A percentile compares a stretch with the other conserved stretches of the same genome.
Evolutionary conservation across 1,140 invertebrate species (phyloP).

Genomic region (Marisa cornuarietis): DNA sequence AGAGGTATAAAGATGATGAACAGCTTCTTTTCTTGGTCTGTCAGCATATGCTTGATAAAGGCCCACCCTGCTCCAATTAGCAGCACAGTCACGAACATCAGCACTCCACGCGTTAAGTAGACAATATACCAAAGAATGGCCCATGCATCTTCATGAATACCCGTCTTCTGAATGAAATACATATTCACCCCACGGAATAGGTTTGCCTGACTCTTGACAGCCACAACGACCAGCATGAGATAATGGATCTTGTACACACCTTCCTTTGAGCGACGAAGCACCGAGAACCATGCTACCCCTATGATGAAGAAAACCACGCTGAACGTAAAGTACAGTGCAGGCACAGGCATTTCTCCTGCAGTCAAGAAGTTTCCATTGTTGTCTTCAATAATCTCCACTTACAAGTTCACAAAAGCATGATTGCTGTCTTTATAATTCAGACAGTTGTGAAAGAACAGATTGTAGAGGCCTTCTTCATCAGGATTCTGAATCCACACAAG

Average conservation of each 20-base stretch:
- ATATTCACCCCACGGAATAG: constrained; percentile 97
- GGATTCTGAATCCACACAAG: constrained; percentile 80
- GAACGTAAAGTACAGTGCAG: constrained; percentile 91
- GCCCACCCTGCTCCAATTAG: constrained; percentile 98
- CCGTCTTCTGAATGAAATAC: constrained; percentile 93
- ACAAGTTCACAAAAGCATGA: constrained; percentile 72
- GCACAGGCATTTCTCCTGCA: constrained; percentile 96
- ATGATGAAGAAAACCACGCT: constrained; percentile 89
- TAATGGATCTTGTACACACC: constrained; percentile 95
- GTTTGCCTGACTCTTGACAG: constrained; percentile 89
- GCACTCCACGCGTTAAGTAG: constrained; percentile 91
- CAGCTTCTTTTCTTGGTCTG: constrained; percentile 96
- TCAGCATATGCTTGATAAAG: constrained; percentile 97
- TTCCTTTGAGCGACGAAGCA: constrained; percentile 79
- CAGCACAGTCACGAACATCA: constrained; percentile 96
- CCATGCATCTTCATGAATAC: constrained; percentile 95
- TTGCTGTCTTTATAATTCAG: constrained; percentile 73
- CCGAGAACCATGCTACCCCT: constrained; percentile 90
- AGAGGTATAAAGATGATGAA: constrained; percentile 98
- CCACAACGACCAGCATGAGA: constrained; percentile 94
- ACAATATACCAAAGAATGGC: constrained; percentile 96
- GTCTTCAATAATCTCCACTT: constrained; percentile 75
- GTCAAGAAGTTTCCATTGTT: constrained; percentile 91
- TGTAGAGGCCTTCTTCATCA: constrained; percentile 91
- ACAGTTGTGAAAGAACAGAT: constrained; percentile 96